Evolutionary conservation across 1,140 invertebrate species (phyloP), one percentile per base, ranked within the genome.

Genomic region (Venturia canescens): DNA sequence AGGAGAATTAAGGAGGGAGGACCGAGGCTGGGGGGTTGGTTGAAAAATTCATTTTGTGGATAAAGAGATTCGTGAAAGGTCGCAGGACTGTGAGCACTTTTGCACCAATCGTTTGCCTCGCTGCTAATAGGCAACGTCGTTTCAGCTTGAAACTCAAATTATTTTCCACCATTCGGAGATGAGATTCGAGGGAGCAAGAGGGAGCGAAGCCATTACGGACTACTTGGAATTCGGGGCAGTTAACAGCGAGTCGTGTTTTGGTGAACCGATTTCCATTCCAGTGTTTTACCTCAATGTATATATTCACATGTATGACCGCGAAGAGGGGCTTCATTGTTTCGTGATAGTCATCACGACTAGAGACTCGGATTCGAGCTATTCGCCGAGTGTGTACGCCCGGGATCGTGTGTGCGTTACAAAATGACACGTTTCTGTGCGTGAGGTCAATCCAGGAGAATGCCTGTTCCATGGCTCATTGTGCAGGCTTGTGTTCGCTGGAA

Each of bases 381-480:
- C 50, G 50, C 50, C 50, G 7, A 53, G 16, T 53, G 44, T 23
- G 67, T 48, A 38, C 63, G 27, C 27, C 26, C 53, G 27, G 21
- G 16, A n/a, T 69, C 16, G n/a, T 80, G 83, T 84, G 74, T 83
- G 26, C 27, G 74, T 83, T 78, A 84, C 83, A 74, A 83, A 86
- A 50, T 78, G 84, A 80, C 81, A 80, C 53, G 57, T 53, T 29
- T 69, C 38, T 53, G 67, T 78, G 80, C 80, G 79, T 84, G 84
- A 87, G 86, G 81, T 85, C 83, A 86, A 86, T 78, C 78, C 63
- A 63, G 66, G 83, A 82, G 84, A 87, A 86, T 87, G 80, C 80
- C 85, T 86, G 81, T 84, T 80, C 44, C 83, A 83, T 85, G 69
- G 81, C 80, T 85, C 81, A 81, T 84, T 83, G 79, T 83, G 63